Evolutionary conservation across 2,113 vertebrate species (phyloP).

Genomic region (Eclectus roratus): DNA sequence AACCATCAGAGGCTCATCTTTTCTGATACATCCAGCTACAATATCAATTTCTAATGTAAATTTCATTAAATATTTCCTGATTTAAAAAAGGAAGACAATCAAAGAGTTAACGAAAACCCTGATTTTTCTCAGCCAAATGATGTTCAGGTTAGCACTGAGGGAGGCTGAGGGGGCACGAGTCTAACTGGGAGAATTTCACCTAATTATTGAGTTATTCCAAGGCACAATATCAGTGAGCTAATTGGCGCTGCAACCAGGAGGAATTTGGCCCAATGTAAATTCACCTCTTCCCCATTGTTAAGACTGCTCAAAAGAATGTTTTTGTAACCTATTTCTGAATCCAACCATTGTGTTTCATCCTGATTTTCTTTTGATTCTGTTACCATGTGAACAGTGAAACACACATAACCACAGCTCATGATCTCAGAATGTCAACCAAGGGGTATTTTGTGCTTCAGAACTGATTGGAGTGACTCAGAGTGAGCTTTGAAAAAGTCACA

Average conservation of each 20-base stretch:
- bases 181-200: constrained; percentile 8
- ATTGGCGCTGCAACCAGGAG: constrained; percentile 25
- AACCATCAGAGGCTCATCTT: constrained; percentile 19
- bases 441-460: constrained; percentile 58
- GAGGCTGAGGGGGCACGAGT: background rate
- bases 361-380: constrained; percentile 68
- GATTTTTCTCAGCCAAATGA: background rate
- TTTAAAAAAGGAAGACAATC: background rate
- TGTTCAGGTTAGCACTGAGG: background rate
- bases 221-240: constrained; percentile 12
- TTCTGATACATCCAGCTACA: background rate
- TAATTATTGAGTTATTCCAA: constrained; percentile 29
- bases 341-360: constrained; percentile 59
- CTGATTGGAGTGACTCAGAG: constrained; percentile 50
- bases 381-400: constrained; percentile 71
- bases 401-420: constrained; percentile 63
- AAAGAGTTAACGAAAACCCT: constrained; percentile 19
- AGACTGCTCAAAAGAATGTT: constrained; percentile 42
- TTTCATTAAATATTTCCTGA: constrained; percentile 18
- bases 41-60: constrained; percentile 28
- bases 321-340: constrained; percentile 57
- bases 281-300: constrained; percentile 36
- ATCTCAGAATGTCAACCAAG: constrained; percentile 61
- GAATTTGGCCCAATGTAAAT: constrained; percentile 51
- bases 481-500: constrained; percentile 33